Conservation (phyloP, 2,888 invertebrate genomes). For the Cylindroiulus punctatus region DNA sequence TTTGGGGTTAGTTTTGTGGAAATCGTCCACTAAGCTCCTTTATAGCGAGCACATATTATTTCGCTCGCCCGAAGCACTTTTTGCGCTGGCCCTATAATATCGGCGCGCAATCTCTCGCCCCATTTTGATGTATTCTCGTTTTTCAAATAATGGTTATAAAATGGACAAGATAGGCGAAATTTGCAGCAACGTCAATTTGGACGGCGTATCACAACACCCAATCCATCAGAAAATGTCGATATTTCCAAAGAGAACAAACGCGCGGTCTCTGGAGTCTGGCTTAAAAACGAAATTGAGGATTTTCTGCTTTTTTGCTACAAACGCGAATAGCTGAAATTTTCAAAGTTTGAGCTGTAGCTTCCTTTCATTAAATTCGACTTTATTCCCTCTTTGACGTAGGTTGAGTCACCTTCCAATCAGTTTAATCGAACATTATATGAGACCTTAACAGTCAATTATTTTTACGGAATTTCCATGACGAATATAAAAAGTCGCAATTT, state of each 20-base stretch:
- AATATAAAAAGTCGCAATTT: no score
- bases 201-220: slow-evolving; percentile 47
- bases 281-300: slow-evolving; percentile 30
- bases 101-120: slow-evolving; percentile 24
- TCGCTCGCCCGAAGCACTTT: neutral
- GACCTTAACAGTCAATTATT: no score
- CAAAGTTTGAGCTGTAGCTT: neutral
- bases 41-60: neutral
- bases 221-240: slow-evolving; percentile 49
- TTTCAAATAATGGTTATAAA: slow-evolving; percentile 49
- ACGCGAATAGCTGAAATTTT: neutral
- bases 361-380: neutral
- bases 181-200: slow-evolving; percentile 45
- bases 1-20: no score
- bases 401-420: no score
- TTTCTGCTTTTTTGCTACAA: neutral
- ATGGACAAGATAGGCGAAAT: slow-evolving; percentile 44
- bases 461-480: no score
- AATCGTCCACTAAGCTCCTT: neutral
- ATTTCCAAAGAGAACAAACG: neutral
- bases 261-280: neutral
- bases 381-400: neutral
- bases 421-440: no score
- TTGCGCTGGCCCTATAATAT: neutral
- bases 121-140: slow-evolving; percentile 42